A percentile compares a stretch with the other conserved stretches of the same genome.
Conservation (phyloP, 2,888 invertebrate species). For the Pseudoips prasinana region DNA sequence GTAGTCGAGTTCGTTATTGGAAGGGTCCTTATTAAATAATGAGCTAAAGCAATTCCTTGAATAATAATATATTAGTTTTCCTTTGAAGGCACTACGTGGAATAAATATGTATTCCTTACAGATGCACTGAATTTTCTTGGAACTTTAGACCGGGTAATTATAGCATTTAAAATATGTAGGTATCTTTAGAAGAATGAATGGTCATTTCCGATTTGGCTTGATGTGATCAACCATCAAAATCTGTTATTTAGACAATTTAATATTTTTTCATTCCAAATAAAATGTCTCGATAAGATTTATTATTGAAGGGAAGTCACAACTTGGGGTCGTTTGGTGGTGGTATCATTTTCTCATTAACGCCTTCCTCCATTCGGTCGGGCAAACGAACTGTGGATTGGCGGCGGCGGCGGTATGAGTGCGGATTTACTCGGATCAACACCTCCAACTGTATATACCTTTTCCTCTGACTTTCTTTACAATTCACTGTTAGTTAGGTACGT, state of each 20-base stretch:
- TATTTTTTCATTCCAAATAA: constrained; percentile 31
- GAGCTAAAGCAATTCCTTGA: too few species aligned
- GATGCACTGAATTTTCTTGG: constrained; percentile 3
- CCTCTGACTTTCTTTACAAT: constrained; percentile 28
- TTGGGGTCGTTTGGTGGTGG: constrained; percentile 34
- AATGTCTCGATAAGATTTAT: constrained; percentile 37
- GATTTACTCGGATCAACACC: constrained; percentile 38
- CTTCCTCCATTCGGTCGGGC: constrained; percentile 30
- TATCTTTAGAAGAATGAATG: too few species aligned
- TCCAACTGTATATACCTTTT: constrained; percentile 25
- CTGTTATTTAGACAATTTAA: too few species aligned
- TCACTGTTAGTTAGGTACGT: constrained; percentile 14
- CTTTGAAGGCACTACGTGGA: constrained; percentile 15
- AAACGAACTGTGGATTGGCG: constrained; percentile 29
- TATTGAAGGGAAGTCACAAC: constrained; percentile 25
- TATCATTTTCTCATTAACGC: constrained; percentile 39
- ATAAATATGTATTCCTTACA: too few species aligned
- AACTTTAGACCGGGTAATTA: too few species aligned
- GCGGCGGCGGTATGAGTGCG: constrained; percentile 21
- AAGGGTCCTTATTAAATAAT: too few species aligned
- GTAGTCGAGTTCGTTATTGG: too few species aligned
- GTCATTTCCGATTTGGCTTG: too few species aligned
- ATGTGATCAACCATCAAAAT: too few species aligned
- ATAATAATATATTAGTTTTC: too few species aligned
- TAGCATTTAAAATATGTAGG: too few species aligned